Evolutionary conservation across 2,797 vertebrate species (phyloP), one percentile per base, ranked within the genome.

Genomic region (Rhabdophis nuchalis): DNA sequence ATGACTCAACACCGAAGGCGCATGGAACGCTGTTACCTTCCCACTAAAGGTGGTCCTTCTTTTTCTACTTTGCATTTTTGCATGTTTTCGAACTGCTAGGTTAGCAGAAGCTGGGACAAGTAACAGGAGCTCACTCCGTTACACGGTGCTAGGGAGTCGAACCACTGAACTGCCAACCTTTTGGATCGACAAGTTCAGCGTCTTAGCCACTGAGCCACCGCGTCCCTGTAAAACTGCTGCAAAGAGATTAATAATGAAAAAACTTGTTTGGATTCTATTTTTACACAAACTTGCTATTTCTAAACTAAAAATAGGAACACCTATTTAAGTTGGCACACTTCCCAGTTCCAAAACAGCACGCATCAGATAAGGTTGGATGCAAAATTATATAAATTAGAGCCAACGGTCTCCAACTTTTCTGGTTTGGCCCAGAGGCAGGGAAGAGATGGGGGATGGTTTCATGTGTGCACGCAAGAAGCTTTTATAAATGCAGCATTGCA

Each of bases 391-490:
- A 72, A 77, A 77, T 77, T 77, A 23, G 57, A 46, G 56, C 56
- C 56, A 88, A 25, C 2, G 1, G 61, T n/a, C 13, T 64, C 61
- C 61, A 64, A 64, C 61, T 64, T n/a, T 64, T 14, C 61, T 13
- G 0, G 29, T n/a, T 64, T n/a, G 27, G 12, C 18, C 18, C 58
- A 60, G 25, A 60, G 58, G 25, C 58, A 60, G 58, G 25, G 58
- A 60, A 60, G 25, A 60, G 58, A 60, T 27, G 25, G 3, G 41
- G 25, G 77, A 4, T 41, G 41, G 20, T 11, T 50, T 50, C 10
- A 11, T 4, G 3, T 0, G 3, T 0, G 2, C 9, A 25, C 3
- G 20, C 18, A 41, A 11, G 77, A 20, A 36, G n/a, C 23, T 85
- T 85, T 41, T 5, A 50, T 23, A 27, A 68, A 32, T 7, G 41